Evolutionary conservation across 2,888 invertebrate species (phyloP), one percentile per base, ranked within the genome.

Genomic region (Calliphora vomitoria): DNA sequence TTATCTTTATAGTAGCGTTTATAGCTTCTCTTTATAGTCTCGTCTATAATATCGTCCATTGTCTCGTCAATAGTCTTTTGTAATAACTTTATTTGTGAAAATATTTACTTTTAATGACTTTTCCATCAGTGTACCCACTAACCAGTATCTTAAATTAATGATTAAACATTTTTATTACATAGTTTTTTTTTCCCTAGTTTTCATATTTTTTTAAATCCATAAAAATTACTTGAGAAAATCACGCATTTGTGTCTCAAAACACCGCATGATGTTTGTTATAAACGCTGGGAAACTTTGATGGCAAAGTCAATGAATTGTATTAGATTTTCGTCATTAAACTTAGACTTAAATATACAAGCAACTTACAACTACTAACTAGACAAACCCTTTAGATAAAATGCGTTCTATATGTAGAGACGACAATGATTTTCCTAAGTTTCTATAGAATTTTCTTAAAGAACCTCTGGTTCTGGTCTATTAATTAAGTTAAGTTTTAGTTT

Each of bases 201-300:
- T 53, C 13, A 11, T 11, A 44, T 41, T 74, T 78, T 81, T 81
- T 38, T 10, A 60, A 87, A 91, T 90, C 90, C 91, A 91, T 90
- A 71, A 91, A 91, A 91, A 25, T 90, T 91, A 91, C 92, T 91
- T 92, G 91, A 90, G 92, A 91, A 91, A 91, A 92, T 91, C 91
- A 92, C 90, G 91, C 91, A 91, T 91, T 91, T 90, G 66, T 83
- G 58, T 66, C 76, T 71, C 35, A 72, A 74, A 35, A 74, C 75
- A 38, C 60, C 90, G 90, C 91, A 10, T 15, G 15, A 91, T 91
- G 90, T 89, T 66, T 55, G 31, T 68, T 58, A 20, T 64, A 80
- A 74, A 58, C 84, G 89, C 88, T 92, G 91, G 91, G 92, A 91
- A 91, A 89, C 89, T 83, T 88, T 91, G 89, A 90, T 89, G 90